phyloP scores from a whole-genome alignment of 2,888 invertebrate species.

The Ormyrus labotus region DNA sequence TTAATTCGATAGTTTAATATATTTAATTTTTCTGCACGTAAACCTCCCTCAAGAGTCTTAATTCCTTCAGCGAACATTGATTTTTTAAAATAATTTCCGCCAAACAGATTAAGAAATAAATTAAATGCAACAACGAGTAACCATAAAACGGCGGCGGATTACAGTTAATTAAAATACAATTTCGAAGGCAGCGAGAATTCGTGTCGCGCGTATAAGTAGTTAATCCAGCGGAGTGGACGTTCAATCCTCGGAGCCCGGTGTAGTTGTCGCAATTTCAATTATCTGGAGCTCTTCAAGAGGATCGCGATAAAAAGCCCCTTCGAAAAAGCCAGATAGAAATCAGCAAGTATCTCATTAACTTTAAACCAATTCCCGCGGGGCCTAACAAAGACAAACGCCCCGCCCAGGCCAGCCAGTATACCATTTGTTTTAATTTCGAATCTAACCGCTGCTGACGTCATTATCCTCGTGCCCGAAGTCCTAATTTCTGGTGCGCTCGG shows the following conservation, averaged over 20 bases:
- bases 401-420: too few relatives aligned
- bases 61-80: too few relatives aligned
- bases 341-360: conserved; percentile 51
- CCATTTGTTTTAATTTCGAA: conserved; percentile 34
- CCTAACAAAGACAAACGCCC: conserved; percentile 40
- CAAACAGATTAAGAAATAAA: background rate
- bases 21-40: too few relatives aligned
- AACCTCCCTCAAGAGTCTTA: too few relatives aligned
- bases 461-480: background rate
- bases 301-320: conserved; percentile 2
- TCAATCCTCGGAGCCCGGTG: background rate
- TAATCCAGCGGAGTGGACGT: conserved; percentile 18
- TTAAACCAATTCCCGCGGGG: conserved; percentile 26
- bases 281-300: background rate
- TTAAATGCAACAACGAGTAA: background rate
- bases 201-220: conserved; percentile 16
- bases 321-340: conserved; percentile 45
- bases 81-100: too few relatives aligned
- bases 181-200: background rate
- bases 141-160: background rate
- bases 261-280: conserved; percentile 43
- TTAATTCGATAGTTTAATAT: too few relatives aligned
- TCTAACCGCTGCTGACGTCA: background rate
- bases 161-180: conserved; percentile 17
- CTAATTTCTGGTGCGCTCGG: background rate